Base-by-base conservation (phyloP, 2,797 vertebrate genomes). In the Erpetoichthys calabaricus region DNA sequence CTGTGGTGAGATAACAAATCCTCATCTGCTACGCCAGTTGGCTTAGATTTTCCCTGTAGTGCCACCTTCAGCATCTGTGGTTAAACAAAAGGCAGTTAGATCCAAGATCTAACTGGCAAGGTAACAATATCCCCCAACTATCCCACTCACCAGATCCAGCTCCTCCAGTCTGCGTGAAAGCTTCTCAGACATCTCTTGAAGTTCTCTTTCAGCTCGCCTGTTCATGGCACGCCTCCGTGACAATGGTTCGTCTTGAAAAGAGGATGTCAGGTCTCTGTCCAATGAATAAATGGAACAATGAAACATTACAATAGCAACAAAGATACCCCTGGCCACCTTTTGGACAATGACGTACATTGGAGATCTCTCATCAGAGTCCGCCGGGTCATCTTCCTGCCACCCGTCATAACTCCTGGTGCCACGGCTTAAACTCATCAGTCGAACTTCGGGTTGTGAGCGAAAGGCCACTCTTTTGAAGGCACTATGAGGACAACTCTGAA, bases 1-100 rank as follows among this genome's bases (percentile, higher is more conserved):
- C 89, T 91, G 77, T 90, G 83, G 51, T 90, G 89, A 25, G 87
- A 92, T 44, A 81, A 73, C n/a, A 63, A 77, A 65, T 92, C 91
- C 44, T 88, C 88, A 2, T 86, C 84, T 51, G 66, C 51, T 47
- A 83, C 81, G 46, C 67, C 65, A 2, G 69, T 73, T 64, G 80
- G 72, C 6, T 51, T 70, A 2, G 61, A 74, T 62, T 83, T 80
- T 61, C 72, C 74, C 25, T 25, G 1, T 65, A 93, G 61, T 59
- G 91, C 91, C 64, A 73, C 81, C 73, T 88, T 90, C 58, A 97
- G 72, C 91, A 98, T 95, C 93, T 97, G 54, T 60, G 10, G 8
- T 51, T 42, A 5, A 49, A 49, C 7, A 9, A 8, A 41, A 50
- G 41, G 10, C 10, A 9, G 4, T 8, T 3, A 43, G 5, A 10